These are phyloP conservation scores for Exocentrus adspersus DNA, from an alignment of 2,888 invertebrate genomes.

Conservation along the genomic window DNA sequence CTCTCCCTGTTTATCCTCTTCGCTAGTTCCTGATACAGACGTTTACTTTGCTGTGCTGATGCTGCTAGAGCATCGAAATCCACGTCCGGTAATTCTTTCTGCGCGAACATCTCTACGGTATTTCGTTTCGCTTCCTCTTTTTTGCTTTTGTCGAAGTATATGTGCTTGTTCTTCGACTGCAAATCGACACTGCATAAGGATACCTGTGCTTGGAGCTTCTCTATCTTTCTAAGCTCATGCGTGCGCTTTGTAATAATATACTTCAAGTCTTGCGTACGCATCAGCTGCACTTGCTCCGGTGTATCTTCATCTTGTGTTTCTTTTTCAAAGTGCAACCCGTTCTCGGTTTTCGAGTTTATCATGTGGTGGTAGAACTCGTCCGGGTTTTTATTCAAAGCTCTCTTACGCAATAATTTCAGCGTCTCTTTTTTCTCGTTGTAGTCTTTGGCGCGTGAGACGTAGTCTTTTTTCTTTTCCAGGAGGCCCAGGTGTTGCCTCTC, in stretches of 20 bases:
- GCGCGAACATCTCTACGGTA: slow-evolving; percentile 63
- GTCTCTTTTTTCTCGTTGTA: slow-evolving; percentile 85
- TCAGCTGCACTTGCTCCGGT: slow-evolving; percentile 85
- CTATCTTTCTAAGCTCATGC: slow-evolving; percentile 82
- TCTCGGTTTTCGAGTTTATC: slow-evolving; percentile 83
- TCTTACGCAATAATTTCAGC: slow-evolving; percentile 81
- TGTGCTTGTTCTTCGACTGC: slow-evolving; percentile 77
- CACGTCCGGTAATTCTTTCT: slow-evolving; percentile 69
- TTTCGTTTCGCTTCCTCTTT: slow-evolving; percentile 72
- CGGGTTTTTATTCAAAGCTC: slow-evolving; percentile 93
- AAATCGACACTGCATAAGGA: slow-evolving; percentile 84
- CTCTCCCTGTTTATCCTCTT: slow-evolving; percentile 82
- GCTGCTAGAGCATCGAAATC: slow-evolving; percentile 66
- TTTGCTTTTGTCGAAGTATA: slow-evolving; percentile 81
- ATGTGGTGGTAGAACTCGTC: slow-evolving; percentile 99
- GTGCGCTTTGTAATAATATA: slow-evolving; percentile 89
- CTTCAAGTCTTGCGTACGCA: slow-evolving; percentile 91
- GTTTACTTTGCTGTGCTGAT: slow-evolving; percentile 70
- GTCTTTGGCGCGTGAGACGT: slow-evolving; percentile 80
- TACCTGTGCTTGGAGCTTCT: slow-evolving; percentile 78
- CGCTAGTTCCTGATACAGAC: slow-evolving; percentile 77
- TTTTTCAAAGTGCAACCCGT: slow-evolving; percentile 73
- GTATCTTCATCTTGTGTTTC: slow-evolving; percentile 79
- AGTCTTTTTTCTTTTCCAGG: slow-evolving; percentile 91
- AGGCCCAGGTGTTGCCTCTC: slow-evolving; percentile 80